phyloP scores from a whole-genome alignment of 2,888 invertebrate species.

The Bellardia bayeri region DNA sequence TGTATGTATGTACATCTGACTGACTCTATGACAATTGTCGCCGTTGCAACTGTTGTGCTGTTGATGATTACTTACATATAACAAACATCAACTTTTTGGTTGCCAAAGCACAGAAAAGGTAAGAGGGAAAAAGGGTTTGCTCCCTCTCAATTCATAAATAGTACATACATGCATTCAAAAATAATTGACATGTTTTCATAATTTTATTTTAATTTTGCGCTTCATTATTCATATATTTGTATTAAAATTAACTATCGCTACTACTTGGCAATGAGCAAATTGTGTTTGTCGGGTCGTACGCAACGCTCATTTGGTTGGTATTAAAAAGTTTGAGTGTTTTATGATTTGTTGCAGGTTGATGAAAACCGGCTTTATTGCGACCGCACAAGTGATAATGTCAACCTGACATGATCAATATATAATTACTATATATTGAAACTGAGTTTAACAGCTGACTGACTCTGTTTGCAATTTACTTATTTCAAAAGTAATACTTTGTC shows the following conservation, averaged over 20 bases:
- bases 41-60: slow-evolving; percentile 5
- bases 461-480: no score
- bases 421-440: no score
- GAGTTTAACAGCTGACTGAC: no score
- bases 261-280: background rate
- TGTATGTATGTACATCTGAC: slow-evolving; percentile 1
- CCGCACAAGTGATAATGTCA: no score
- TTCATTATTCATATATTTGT: slow-evolving; percentile 41
- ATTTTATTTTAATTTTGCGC: slow-evolving; percentile 46
- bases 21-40: slow-evolving; percentile 36
- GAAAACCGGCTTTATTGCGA: no score
- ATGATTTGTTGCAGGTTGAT: no score
- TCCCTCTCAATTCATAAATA: background rate
- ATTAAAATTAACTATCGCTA: background rate
- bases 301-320: background rate
- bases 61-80: slow-evolving; percentile 6
- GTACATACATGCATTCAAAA: slow-evolving; percentile 3
- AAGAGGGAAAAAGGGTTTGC: background rate
- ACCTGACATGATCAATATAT: no score
- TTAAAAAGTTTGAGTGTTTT: no score
- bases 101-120: background rate
- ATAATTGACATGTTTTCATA: slow-evolving; percentile 61
- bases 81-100: slow-evolving; percentile 22
- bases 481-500: no score
- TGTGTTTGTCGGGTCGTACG: background rate